phyloP scores from a whole-genome alignment of 2,797 vertebrate genomes.

The Phaenicophaeus curvirostris region DNA sequence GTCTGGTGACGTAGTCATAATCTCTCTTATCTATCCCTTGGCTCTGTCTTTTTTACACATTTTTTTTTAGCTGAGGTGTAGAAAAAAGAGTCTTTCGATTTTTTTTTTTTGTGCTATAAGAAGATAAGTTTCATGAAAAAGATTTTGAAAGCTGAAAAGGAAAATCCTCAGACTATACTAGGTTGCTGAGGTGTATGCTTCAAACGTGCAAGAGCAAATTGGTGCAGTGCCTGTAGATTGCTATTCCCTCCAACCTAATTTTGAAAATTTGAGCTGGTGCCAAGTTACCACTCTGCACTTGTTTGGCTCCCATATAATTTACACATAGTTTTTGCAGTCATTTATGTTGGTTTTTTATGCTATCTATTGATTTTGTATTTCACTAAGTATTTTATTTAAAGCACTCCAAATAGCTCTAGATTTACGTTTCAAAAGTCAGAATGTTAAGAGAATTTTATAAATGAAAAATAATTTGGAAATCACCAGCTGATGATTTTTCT shows the following conservation, averaged over 20 bases:
- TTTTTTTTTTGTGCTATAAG: background rate
- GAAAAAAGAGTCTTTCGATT: background rate
- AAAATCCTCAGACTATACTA: background rate
- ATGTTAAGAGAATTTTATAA: slow-evolving; percentile 55
- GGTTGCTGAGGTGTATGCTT: background rate
- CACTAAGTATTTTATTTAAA: slow-evolving; percentile 51
- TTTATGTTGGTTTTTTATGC: slow-evolving; percentile 49
- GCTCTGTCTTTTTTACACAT: background rate
- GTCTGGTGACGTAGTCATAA: background rate
- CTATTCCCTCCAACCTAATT: background rate
- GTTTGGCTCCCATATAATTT: slow-evolving; percentile 42
- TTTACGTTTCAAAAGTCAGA: slow-evolving; percentile 45
- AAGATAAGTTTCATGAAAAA: background rate
- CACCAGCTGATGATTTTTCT: slow-evolving; percentile 44
- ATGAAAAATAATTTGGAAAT: slow-evolving; percentile 67
- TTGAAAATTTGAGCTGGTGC: background rate
- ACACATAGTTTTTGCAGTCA: slow-evolving; percentile 38
- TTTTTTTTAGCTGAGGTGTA: background rate
- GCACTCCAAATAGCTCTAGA: slow-evolving; percentile 23
- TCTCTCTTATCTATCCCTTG: background rate
- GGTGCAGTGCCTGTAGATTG: background rate
- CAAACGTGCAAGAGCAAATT: background rate
- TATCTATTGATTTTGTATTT: slow-evolving; percentile 57
- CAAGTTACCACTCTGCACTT: slow-evolving; percentile 10
- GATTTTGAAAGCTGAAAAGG: background rate